Conservation (phyloP, 2,888 invertebrate genomes). For the Amiota minor region DNA sequence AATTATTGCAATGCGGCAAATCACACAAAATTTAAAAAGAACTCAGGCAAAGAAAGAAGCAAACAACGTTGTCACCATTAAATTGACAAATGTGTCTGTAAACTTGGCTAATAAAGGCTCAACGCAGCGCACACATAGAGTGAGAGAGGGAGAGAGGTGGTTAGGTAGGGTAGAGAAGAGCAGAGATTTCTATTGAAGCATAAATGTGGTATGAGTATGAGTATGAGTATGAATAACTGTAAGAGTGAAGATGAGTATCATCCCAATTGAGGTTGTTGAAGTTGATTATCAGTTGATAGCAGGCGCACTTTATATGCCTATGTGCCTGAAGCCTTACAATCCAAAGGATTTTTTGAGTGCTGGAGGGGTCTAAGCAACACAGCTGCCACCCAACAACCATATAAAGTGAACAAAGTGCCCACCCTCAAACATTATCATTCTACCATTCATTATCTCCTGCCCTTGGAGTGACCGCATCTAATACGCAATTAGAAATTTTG, state of each 20-base stretch:
- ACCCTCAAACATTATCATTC: too few relatives aligned
- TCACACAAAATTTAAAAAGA: conserved; percentile 40
- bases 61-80: conserved; percentile 58
- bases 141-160: too few relatives aligned
- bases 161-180: too few relatives aligned
- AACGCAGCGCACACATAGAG: conserved; percentile 19
- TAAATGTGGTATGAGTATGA: background rate
- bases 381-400: conserved; percentile 14
- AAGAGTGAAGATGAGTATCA: background rate
- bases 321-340: background rate
- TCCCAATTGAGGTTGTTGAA: conserved; percentile 33
- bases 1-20: conserved; percentile 66
- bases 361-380: conserved; percentile 18
- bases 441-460: too few relatives aligned
- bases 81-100: conserved; percentile 70
- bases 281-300: conserved; percentile 39
- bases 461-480: conserved; percentile 25
- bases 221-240: background rate
- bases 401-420: too few relatives aligned
- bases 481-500: conserved; percentile 46
- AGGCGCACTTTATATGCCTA: conserved; percentile 12
- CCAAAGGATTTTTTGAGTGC: background rate
- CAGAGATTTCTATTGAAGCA: too few relatives aligned
- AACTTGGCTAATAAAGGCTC: conserved; percentile 64
- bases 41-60: conserved; percentile 11